Evolutionary conservation across 2,888 invertebrate species (phyloP), one percentile per base, ranked within the genome.

Genomic region (Plusia festucae): DNA sequence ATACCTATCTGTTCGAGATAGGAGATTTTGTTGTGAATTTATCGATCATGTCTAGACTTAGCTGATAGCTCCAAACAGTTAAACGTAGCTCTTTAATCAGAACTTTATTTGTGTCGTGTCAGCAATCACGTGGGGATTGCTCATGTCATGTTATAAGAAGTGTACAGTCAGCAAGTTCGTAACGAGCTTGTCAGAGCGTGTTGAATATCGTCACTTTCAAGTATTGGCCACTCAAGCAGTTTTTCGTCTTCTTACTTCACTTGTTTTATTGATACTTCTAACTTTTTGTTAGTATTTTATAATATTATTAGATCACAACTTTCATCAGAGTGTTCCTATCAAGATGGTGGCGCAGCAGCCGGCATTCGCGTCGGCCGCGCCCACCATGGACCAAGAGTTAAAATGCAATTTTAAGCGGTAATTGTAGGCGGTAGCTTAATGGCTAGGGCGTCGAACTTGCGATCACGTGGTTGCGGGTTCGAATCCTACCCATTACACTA

Each of bases 101-200:
- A 49, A 49, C 20, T 49, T 40, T 20, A 20, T 49, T 40, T 7
- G 11, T 20, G 16, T 16, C 18, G 46, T 13, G 18, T 49, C 18
- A 18, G 46, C 46, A 49, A 20, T 49, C 46, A 49, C 20, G 18
- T 49, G 46, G 46, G 40, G 20, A 49, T 49, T 49, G 46, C 46
- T 49, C 46, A 20, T 46, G 46, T 46, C 46, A 46, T 13, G 46
- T 8, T 46, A 46, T 46, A 49, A 49, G 16, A 44, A 49, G 11
- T 49, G 46, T 9, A 18, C 20, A 49, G 46, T 49, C 46, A 49
- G 46, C 46, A 49, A 20, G 18, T 46, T 18, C 2, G 46, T 46
- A 46, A 18, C 18, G 46, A 46, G 18, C 16, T 20, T 49, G 46
- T 7, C 20, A 49, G 46, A 20, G 46, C 18, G 46, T 20, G 46